A percentile compares a stretch with the other conserved stretches of the same genome.
Evolutionary conservation across 1,140 invertebrate genomes (phyloP).

Genomic region (Cecropterus lyciades): DNA sequence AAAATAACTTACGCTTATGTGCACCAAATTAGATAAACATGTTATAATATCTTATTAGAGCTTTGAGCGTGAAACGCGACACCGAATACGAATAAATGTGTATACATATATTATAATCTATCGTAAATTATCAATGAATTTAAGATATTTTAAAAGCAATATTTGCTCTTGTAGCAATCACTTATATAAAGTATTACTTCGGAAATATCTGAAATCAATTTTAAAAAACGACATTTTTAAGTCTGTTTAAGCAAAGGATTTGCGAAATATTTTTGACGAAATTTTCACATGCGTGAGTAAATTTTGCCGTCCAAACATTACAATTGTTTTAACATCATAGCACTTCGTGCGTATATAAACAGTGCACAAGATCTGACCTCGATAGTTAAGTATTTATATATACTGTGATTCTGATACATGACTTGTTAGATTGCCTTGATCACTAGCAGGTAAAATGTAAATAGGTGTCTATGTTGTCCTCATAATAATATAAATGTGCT

Average conservation of each 20-base stretch:
- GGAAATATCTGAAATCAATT: too few relatives aligned
- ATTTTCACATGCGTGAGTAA: slow-evolving; percentile 22
- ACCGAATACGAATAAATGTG: too few relatives aligned
- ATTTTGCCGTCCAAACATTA: slow-evolving; percentile 63
- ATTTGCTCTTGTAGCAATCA: too few relatives aligned
- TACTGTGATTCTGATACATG: slow-evolving; percentile 54
- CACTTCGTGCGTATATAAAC: slow-evolving; percentile 63
- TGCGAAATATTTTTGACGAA: neutral
- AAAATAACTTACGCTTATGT: too few relatives aligned
- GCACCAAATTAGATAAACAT: too few relatives aligned
- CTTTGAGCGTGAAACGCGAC: too few relatives aligned
- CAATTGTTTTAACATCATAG: slow-evolving; percentile 60
- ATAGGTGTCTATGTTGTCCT: slow-evolving; percentile 34
- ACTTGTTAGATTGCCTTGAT: slow-evolving; percentile 49
- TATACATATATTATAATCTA: too few relatives aligned
- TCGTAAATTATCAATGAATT: too few relatives aligned
- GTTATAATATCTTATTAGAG: too few relatives aligned
- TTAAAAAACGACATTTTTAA: neutral
- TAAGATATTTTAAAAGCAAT: too few relatives aligned
- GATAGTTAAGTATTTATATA: slow-evolving; percentile 71
- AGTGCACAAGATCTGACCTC: slow-evolving; percentile 68
- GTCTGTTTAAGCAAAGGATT: neutral
- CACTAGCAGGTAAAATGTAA: slow-evolving; percentile 34
- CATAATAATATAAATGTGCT: slow-evolving; percentile 23
- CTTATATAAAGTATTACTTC: too few relatives aligned